Percentiles rank a stretch among this genome's conserved stretches.
Evolutionary conservation across 2,113 vertebrate species (phyloP).

Genomic region (Typhlomys cinereus): DNA sequence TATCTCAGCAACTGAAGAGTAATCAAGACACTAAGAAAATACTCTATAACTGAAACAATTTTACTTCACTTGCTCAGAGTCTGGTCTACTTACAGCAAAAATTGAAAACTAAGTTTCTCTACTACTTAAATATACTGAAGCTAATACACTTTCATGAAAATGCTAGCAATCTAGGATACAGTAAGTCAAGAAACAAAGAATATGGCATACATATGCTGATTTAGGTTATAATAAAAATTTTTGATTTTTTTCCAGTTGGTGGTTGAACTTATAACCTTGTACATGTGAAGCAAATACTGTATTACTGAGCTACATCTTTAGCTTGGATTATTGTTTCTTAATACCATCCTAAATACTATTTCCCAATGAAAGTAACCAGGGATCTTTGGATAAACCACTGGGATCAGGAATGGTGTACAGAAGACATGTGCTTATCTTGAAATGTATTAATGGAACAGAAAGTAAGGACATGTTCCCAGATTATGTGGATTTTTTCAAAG

Average conservation of each 20-base stretch:
- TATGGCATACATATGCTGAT: too few relatives aligned
- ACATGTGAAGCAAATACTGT: neutral
- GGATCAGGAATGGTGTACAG: neutral
- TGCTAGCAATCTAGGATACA: neutral
- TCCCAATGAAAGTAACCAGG: neutral
- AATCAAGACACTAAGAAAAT: neutral
- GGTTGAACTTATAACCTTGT: neutral
- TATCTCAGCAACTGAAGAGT: too few relatives aligned
- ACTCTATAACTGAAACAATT: neutral
- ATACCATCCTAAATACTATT: conserved; percentile 12
- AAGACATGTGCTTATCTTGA: neutral
- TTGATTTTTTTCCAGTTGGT: too few relatives aligned
- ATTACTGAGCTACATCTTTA: neutral
- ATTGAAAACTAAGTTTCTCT: neutral
- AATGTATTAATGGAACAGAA: neutral
- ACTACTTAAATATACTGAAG: neutral
- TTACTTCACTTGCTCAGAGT: neutral
- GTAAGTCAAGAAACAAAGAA: neutral
- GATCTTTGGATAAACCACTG: neutral
- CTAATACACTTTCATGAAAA: conserved; percentile 1
- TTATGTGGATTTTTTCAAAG: neutral
- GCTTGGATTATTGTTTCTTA: neutral
- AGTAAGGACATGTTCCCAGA: neutral
- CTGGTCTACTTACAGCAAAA: neutral
- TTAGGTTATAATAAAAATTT: too few relatives aligned